Base-by-base conservation (phyloP, 1,140 invertebrate genomes). In the Reticulitermes speratus region DNA sequence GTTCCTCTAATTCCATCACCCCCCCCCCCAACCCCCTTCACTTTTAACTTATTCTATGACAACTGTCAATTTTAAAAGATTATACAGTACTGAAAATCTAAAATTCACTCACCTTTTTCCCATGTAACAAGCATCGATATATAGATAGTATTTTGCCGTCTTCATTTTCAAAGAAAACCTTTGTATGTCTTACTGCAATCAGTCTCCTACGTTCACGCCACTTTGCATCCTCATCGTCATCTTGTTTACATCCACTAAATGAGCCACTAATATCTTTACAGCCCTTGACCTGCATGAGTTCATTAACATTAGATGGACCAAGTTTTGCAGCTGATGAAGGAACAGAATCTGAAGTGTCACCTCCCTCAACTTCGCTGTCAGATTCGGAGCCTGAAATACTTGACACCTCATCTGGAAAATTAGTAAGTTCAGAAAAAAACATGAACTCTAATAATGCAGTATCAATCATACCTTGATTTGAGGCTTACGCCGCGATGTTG, bases 351-450 rank as follows among this genome's bases (percentile, higher is more conserved):
- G 89, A 90, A 85, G 89, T 89, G 44, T 91, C 90, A 1, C 48
- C 85, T 5, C 83, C 85, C 9, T 86, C 65, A 25, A 12, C 52
- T 44, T 86, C 85, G 55, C 75, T 86, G 87, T 95, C 94, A 12
- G 93, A 93, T 86, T 96, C 95, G 87, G 94, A 95, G 32, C 95
- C 95, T 9, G 95, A 96, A 87, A 96, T 94, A 91, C 95, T 96
- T 7, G 95, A 96, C 81, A 95, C 92, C 89, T 96, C 95, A 90
- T 94, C 95, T 94, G 88, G 14, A 88, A 88, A 89, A 86, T 75
- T 23, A 23, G 84, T 82, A 85, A 52, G 12, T 85, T 85, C 21
- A 38, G 65, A 88, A 88, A 23, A 88, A 88, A 23, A 85, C 32
- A 44, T 48, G 48, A 16, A 84, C 25, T 44, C 44, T 25, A 32